Evolutionary conservation across 2,888 invertebrate species (phyloP).

Genomic region (Zhengitettix transpicula): DNA sequence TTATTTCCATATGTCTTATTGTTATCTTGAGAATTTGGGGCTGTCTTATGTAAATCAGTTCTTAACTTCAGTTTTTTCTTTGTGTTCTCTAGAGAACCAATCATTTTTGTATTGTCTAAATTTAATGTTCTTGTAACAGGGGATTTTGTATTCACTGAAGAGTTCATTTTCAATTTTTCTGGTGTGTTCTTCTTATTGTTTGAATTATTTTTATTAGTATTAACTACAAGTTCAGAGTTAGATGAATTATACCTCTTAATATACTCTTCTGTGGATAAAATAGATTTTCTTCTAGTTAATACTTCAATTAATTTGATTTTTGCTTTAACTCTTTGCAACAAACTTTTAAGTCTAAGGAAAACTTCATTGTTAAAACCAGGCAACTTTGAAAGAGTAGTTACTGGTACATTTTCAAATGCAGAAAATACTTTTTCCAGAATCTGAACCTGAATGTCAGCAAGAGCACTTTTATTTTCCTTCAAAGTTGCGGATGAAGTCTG

Average conservation of each 20-base stretch:
- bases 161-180: background rate
- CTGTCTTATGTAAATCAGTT: too few species aligned
- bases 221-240: background rate
- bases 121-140: too few species aligned
- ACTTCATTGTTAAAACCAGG: constrained; percentile 39
- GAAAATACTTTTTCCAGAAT: constrained; percentile 43
- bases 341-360: constrained; percentile 29
- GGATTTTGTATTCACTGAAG: too few species aligned
- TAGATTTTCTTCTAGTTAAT: constrained; percentile 17
- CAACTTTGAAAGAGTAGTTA: constrained; percentile 38
- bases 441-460: background rate
- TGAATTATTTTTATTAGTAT: too few species aligned
- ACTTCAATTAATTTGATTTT: constrained; percentile 29
- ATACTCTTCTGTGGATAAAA: background rate
- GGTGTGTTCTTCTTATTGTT: background rate
- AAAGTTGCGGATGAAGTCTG: background rate
- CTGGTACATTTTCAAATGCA: constrained; percentile 46
- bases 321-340: constrained; percentile 40
- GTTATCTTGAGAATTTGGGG: too few species aligned
- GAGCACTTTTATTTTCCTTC: background rate
- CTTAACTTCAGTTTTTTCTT: too few species aligned
- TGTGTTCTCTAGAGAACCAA: too few species aligned
- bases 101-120: too few species aligned
- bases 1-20: too few species aligned
- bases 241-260: background rate